A percentile compares a stretch with the other conserved stretches of the same genome.
phyloP scores from a whole-genome alignment of 2,888 invertebrate genomes.

The Leptothorax acervorum region DNA sequence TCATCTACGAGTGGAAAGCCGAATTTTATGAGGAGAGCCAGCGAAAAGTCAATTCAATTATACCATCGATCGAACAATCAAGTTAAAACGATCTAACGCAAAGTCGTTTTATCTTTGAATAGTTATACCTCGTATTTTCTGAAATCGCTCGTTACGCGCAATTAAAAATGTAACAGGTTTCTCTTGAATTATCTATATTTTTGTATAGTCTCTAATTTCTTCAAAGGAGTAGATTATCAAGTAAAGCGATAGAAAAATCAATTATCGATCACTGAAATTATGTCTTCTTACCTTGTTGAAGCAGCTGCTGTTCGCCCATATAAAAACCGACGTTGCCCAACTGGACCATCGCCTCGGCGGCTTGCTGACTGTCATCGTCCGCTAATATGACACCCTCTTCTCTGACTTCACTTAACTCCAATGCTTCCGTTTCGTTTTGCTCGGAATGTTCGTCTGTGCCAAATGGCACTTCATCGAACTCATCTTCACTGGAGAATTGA shows the following conservation, averaged over 20 bases:
- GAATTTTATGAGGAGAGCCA: not conserved
- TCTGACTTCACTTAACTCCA: slow-evolving; percentile 82
- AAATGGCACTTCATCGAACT: slow-evolving; percentile 88
- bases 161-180: slow-evolving; percentile 1
- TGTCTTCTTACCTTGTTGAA: slow-evolving; percentile 81
- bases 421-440: slow-evolving; percentile 78
- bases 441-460: slow-evolving; percentile 87
- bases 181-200: not conserved
- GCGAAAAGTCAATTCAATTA: not conserved
- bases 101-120: not conserved
- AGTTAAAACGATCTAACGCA: not conserved
- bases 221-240: not conserved
- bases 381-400: slow-evolving; percentile 81
- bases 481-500: slow-evolving; percentile 91
- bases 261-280: not conserved
- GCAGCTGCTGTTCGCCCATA: slow-evolving; percentile 84
- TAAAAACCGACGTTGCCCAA: slow-evolving; percentile 90
- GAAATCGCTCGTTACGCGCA: not conserved
- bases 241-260: not conserved
- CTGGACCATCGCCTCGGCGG: slow-evolving; percentile 92
- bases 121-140: not conserved
- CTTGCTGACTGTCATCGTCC: slow-evolving; percentile 90
- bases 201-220: not conserved
- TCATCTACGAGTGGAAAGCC: slow-evolving; percentile 86
- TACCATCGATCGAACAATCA: not conserved